A percentile compares a stretch with the other conserved stretches of the same genome.
These are phyloP conservation scores for Lysiphlebus fabarum DNA, from an alignment of 1,140 invertebrate species.

Conservation along the genomic window DNA sequence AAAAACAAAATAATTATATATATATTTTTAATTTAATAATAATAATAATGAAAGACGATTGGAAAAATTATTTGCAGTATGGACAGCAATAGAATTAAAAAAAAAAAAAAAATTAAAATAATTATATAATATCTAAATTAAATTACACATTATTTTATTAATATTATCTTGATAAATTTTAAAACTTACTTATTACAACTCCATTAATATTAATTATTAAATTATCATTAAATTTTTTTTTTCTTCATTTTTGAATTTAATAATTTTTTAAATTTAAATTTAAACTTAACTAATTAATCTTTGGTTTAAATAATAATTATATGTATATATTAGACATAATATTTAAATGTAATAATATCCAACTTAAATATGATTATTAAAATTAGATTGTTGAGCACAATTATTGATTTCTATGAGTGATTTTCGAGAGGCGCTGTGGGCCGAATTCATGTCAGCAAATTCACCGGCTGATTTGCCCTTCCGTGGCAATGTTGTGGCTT, in stretches of 20 bases:
- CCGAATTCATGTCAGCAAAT: slow-evolving; percentile 50
- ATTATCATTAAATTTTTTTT: slow-evolving; percentile 7
- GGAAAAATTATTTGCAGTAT: not conserved
- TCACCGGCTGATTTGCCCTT: slow-evolving; percentile 54
- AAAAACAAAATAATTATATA: no score
- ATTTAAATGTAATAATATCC: slow-evolving; percentile 15
- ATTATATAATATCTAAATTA: slow-evolving; percentile 2
- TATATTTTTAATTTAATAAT: no score
- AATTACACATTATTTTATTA: slow-evolving; percentile 7
- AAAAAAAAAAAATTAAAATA: not conserved
- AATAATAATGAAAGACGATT: not conserved
- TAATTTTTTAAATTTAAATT: not conserved
- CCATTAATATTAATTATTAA: slow-evolving; percentile 8
- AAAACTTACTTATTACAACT: slow-evolving; percentile 9
- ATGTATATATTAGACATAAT: no score
- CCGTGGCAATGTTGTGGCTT: slow-evolving; percentile 54
- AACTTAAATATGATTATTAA: slow-evolving; percentile 55
- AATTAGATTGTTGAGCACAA: slow-evolving; percentile 54
- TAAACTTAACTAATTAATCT: slow-evolving; percentile 13
- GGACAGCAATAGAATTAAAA: slow-evolving; percentile 6
- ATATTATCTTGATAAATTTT: no score
- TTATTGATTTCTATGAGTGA: slow-evolving; percentile 55
- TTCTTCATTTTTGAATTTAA: not conserved
- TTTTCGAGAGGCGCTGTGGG: slow-evolving; percentile 53
- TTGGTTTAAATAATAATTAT: not conserved